A percentile compares a stretch with the other conserved stretches of the same genome.
Conservation (phyloP, 2,888 invertebrate species). For the Lucinisca nassula region DNA sequence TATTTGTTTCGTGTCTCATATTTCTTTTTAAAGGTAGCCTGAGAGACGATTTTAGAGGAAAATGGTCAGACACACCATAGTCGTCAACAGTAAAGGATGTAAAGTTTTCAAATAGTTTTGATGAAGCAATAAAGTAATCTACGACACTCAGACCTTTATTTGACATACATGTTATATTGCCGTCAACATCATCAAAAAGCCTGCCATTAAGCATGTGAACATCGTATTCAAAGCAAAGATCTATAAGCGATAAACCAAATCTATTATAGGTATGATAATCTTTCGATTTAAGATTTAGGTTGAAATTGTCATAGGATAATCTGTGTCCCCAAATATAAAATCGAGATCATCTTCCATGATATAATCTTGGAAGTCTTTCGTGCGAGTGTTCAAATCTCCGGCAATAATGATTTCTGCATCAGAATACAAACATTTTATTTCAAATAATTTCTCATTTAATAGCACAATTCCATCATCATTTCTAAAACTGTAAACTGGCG, state of each 20-base stretch:
- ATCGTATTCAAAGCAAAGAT: constrained; percentile 31
- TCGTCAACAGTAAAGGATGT: constrained; percentile 20
- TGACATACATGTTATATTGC: constrained; percentile 34
- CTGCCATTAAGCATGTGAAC: constrained; percentile 43
- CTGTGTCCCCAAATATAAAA: background rate
- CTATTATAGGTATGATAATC: constrained; percentile 12
- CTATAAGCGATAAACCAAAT: constrained; percentile 43
- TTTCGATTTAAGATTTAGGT: background rate
- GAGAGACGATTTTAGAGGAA: constrained; percentile 8
- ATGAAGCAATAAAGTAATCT: constrained; percentile 50
- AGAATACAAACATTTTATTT: background rate
- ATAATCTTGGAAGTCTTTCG: background rate
- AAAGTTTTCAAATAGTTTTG: constrained; percentile 10
- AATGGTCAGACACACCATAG: constrained; percentile 33
- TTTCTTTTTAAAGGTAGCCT: background rate
- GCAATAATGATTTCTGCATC: background rate
- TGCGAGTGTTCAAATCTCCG: background rate
- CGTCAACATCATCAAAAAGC: constrained; percentile 13
- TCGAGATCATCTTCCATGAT: background rate
- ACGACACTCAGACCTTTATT: constrained; percentile 42
- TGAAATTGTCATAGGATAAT: background rate
- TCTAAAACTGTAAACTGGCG: background rate
- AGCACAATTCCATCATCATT: no score
- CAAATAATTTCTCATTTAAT: no score
- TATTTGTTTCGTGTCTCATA: background rate